A percentile compares a stretch with the other conserved stretches of the same genome.
These are phyloP conservation scores for Erebia ligea DNA, from an alignment of 2,888 invertebrate genomes.

Conservation along the genomic window DNA sequence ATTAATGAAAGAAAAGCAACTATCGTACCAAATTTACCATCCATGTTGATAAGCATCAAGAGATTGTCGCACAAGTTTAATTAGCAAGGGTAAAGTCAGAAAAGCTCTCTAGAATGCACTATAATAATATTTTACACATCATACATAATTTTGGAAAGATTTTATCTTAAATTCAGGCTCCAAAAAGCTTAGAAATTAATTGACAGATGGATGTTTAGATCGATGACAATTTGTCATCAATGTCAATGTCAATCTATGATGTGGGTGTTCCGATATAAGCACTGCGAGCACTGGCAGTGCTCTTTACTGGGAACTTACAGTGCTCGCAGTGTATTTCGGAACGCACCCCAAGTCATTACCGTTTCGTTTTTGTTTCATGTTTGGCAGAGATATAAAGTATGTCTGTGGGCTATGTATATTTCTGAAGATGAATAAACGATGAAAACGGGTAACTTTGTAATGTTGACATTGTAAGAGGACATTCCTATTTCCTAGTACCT, in stretches of 20 bases:
- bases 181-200: conserved; percentile 13
- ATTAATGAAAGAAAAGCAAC: conserved; percentile 16
- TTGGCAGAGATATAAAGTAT: no score
- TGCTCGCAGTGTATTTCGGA: no score
- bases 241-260: conserved; percentile 34
- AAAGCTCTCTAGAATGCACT: conserved; percentile 4
- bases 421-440: no score
- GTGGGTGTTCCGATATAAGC: no score
- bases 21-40: conserved; percentile 37
- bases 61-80: conserved; percentile 7
- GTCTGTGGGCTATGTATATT: no score
- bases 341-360: no score
- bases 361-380: no score
- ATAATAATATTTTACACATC: conserved; percentile 12
- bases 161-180: conserved; percentile 18
- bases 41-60: conserved; percentile 41
- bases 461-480: no score
- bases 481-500: no score
- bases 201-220: conserved; percentile 28
- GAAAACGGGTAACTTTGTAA: no score
- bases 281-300: no score
- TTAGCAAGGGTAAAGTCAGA: conserved; percentile 11
- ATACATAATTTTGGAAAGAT: conserved; percentile 22
- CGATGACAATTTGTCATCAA: conserved; percentile 31
- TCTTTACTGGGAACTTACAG: no score